Percentiles rank a stretch among this genome's conserved stretches.
phyloP scores from a whole-genome alignment of 1,140 invertebrate genomes.

The Drosophila arawakana region DNA sequence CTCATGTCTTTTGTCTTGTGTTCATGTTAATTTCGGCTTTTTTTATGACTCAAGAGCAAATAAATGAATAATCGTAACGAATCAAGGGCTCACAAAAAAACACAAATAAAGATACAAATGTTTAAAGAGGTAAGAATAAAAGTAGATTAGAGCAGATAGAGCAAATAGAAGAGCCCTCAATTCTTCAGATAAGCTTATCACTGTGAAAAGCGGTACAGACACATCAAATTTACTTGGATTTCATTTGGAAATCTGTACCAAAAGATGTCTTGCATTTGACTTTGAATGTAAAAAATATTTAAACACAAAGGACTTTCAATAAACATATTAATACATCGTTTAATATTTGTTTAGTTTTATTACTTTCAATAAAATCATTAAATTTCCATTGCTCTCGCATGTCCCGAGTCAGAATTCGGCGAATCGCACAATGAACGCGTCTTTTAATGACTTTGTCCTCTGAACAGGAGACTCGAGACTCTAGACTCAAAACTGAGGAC shows the following conservation, averaged over 20 bases:
- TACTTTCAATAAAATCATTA: no score
- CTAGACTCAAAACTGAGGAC: no score
- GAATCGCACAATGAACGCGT: conserved; percentile 15
- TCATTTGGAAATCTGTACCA: no score
- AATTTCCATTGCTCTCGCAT: no score
- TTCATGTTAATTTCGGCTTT: conserved; percentile 30
- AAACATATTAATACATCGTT: no score
- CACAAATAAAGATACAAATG: not conserved
- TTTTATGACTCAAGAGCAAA: conserved; percentile 22
- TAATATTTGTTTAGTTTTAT: no score
- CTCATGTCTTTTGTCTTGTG: not conserved
- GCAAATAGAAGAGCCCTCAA: conserved; percentile 7
- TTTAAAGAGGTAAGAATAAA: not conserved
- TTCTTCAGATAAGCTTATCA: conserved; percentile 37
- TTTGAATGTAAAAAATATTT: no score
- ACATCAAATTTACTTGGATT: not conserved
- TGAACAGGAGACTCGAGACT: conserved; percentile 3
- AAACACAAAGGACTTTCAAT: no score
- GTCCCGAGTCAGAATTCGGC: not conserved
- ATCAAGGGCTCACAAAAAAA: conserved; percentile 6
- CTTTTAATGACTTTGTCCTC: conserved; percentile 47
- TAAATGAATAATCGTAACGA: conserved; percentile 31
- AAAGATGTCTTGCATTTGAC: no score
- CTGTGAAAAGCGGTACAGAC: conserved; percentile 18
- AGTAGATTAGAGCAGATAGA: conserved; percentile 3